Base-by-base conservation (phyloP, 2,797 vertebrate genomes). In the Danio kyathit region DNA sequence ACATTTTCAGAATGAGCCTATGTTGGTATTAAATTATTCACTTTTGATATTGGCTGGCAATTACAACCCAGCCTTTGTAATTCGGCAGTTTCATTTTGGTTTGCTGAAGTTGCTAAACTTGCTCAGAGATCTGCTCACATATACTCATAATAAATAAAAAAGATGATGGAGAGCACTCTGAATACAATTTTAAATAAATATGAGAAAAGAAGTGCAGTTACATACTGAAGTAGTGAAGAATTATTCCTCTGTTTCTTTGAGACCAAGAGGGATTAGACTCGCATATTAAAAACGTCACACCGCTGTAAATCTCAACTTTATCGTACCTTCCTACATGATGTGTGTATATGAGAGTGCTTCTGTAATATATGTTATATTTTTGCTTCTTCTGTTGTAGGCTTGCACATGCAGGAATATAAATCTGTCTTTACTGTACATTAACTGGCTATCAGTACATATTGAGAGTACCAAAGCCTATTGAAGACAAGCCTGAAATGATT, bases 251-350 rank as follows among this genome's bases (percentile, higher is more conserved):
- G 67, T 61, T 74, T 74, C 41, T 60, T 17, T 60, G 54, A 74
- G 43, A 59, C 66, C 76, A 70, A 41, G 12, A 60, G 66, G 65
- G 76, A 78, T 60, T 48, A 60, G 38, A 61, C 65, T 61, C 44
- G 2, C 44, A 69, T 78, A 78, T 59, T 72, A 79, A 79, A 77
- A 72, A 51, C 72, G 67, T 72, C 67, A 79, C 6, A 52, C 46
- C 10, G 63, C n/a, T 71, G 49, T 63, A 79, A 52, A 79, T 51
- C 17, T 43, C 6, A 8, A 43, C 66, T 70, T 60, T 59, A 69
- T 78, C 59, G 66, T 49, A 59, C 41, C 41, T 54, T 52, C 4
- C 52, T 71, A 43, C 69, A 79, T 61, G 56, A 52, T 60, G 13
- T 63, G 13, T 63, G 46, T 61, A 12, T 63, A 49, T 71, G 40